Base-by-base conservation (phyloP, 2,888 invertebrate genomes). In the Chouioia cunea region DNA sequence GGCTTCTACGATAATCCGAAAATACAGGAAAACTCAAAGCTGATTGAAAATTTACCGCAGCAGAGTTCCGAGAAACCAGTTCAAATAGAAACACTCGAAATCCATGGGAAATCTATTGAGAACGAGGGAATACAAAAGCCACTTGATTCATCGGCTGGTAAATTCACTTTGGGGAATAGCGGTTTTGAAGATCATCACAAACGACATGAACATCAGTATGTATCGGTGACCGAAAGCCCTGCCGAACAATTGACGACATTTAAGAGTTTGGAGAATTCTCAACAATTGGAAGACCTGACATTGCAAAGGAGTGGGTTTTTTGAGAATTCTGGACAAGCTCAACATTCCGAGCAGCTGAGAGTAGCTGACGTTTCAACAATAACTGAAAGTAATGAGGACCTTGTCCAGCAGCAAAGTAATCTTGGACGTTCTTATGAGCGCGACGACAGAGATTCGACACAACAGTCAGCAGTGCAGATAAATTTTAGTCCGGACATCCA, bases 201-300 rank as follows among this genome's bases (percentile, higher is more conserved):
- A 14, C 2, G 23, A 4, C 57, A 16, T 20, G 44, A 50, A 57
- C 27, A 50, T 43, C 18, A 36, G 2, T n/a, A n/a, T n/a, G n/a
- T 8, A 44, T 12, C 2, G 36, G 10, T 36, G 23, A 36, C 8
- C 1, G 54, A 54, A 12, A 56, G 48, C 48, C 50, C 53, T 44
- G 27, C 6, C 48, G 4, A 23, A 22, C 23, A 44, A n/a, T 18
- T 66, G 2, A 23, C 27, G n/a, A 14, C 27, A 10, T 50, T 46
- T 4, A 27, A 14, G n/a, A 50, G 52, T 10, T 66, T 64, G 22
- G 77, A 77, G 46, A 75, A 75, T 44, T 73, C 73, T 18, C 62
- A 58, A 23, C 58, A 70, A 48, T 70, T 66, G 23, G 68, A 73
- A 15, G 75, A 79, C 48, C 58, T 76, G 0, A 70, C 74, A 4